Conservation (phyloP, 2,888 invertebrate genomes). For the Agapostemon virescens region DNA sequence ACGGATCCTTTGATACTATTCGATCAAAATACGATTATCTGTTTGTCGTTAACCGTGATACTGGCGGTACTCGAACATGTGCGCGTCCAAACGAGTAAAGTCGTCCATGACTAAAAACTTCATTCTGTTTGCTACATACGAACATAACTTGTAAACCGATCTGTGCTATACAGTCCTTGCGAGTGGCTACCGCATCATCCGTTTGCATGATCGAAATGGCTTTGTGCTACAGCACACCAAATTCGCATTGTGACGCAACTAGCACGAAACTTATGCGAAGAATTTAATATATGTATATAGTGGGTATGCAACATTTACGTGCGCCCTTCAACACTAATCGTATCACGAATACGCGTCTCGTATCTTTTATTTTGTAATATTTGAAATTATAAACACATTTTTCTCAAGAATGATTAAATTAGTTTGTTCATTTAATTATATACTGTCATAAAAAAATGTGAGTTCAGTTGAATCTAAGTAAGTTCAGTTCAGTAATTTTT, state of each 20-base stretch:
- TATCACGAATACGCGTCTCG: too few relatives aligned
- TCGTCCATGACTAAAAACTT: background rate
- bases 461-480: too few relatives aligned
- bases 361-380: too few relatives aligned
- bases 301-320: too few relatives aligned
- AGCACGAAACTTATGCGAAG: background rate
- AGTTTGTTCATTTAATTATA: too few relatives aligned
- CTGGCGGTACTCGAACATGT: background rate
- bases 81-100: background rate
- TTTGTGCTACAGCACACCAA: background rate
- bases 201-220: background rate
- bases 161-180: background rate
- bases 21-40: slow-evolving; percentile 63
- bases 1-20: slow-evolving; percentile 37
- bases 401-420: too few relatives aligned
- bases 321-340: too few relatives aligned
- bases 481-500: too few relatives aligned
- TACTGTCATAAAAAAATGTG: too few relatives aligned
- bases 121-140: background rate
- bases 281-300: background rate
- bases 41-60: slow-evolving; percentile 10
- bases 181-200: background rate
- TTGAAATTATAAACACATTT: too few relatives aligned
- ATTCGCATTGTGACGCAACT: background rate
- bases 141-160: background rate